Base-by-base conservation (phyloP, 2,888 invertebrate genomes). In the Disparrhopalites patrizii region DNA sequence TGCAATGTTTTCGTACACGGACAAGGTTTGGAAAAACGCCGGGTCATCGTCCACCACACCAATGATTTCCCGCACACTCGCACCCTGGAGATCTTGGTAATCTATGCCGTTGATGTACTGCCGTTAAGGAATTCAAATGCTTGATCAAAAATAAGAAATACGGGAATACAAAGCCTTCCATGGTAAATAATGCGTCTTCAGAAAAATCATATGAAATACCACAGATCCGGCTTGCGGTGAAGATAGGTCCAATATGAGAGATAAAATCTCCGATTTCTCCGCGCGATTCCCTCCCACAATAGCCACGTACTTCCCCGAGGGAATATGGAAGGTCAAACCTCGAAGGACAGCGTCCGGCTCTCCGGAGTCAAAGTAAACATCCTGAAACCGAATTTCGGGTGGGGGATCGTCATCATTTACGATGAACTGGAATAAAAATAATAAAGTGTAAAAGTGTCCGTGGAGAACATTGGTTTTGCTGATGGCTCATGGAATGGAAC, bases 1-100 rank as follows among this genome's bases (percentile, higher is more conserved):
- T 7, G 28, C 40, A 55, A 71, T 70, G 27, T 65, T 68, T 38
- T 71, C 69, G 18, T 55, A 25, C 23, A 71, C 58, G 10, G 69
- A 54, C 33, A 38, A 43, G 28, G 60, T 43, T 18, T 7, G 13
- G 36, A 65, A 51, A 3, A 71, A 20, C 4, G 63, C 65, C 1
- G 68, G 65, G 30, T 70, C 67, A 2, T 63, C 50, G 27, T 68
- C 68, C 18, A 70, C 56, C 0, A 52, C 18, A 0, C 57, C 50
- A 55, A 65, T 68, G 4, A 51, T 10, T 25, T 57, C 56, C n/a
- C 65, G 10, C 27, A 52, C 15, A 3, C 51, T 38, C 8, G 18
- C 2, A 28, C 15, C n/a, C 10, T 62, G 51, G 30, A 62, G 2
- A 2, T 30, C 23, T 3, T n/a, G 2, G 8, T 23, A 23, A 5